These are phyloP conservation scores for Oenanthe oenanthe DNA, from an alignment of 2,113 vertebrate genomes.

Conservation along the genomic window DNA sequence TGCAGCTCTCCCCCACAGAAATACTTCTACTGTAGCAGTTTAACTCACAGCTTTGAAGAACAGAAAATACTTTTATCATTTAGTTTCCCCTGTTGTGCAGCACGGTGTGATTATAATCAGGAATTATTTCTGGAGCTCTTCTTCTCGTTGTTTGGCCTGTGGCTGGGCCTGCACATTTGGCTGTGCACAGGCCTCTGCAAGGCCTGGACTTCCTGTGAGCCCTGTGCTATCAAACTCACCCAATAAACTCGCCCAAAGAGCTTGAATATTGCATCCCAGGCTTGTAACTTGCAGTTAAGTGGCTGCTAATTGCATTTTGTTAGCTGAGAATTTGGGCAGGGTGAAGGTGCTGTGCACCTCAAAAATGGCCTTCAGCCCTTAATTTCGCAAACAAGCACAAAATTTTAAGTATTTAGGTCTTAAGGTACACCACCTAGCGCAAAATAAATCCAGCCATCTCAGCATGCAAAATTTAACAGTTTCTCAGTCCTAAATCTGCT, in stretches of 20 bases:
- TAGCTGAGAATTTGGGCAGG: neutral
- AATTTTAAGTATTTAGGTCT: neutral
- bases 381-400: neutral
- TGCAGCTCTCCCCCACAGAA: neutral
- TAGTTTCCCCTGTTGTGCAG: neutral
- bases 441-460: neutral
- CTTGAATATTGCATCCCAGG: neutral
- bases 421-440: accelerated
- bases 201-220: neutral
- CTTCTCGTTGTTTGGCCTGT: neutral
- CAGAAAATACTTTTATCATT: neutral
- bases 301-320: neutral
- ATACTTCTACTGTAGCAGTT: neutral
- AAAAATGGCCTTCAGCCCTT: neutral
- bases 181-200: neutral
- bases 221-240: neutral
- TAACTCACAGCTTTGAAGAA: neutral
- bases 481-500: neutral
- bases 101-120: neutral
- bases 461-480: neutral
- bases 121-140: neutral
- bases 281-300: neutral
- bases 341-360: neutral
- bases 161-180: accelerated
- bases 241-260: neutral